Evolutionary conservation across 2,888 invertebrate genomes (phyloP).

Genomic region (Chorisops tibialis): DNA sequence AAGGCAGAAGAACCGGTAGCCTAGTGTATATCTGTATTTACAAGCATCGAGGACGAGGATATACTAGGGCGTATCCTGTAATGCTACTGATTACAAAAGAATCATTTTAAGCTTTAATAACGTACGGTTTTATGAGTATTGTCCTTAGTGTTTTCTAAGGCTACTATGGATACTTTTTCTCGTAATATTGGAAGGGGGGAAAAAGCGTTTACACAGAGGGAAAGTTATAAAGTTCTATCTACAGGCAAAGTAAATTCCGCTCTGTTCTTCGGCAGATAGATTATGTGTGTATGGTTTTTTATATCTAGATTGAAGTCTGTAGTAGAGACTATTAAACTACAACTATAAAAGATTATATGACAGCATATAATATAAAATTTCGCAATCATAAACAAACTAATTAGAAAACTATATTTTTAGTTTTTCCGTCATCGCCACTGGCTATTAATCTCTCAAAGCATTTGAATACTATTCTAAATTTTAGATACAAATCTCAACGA

Average conservation of each 20-base stretch:
- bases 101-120: slow-evolving; percentile 30
- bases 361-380: no score
- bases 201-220: background rate
- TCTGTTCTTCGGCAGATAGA: no score
- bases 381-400: no score
- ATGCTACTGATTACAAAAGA: slow-evolving; percentile 19
- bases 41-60: background rate
- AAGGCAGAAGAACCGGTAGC: slow-evolving; percentile 6
- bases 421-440: no score
- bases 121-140: slow-evolving; percentile 28
- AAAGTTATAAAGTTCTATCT: background rate
- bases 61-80: background rate
- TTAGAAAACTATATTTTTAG: no score
- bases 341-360: no score
- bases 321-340: no score
- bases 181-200: background rate
- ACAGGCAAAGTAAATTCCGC: background rate
- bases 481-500: no score
- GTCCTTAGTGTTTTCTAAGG: slow-evolving; percentile 14
- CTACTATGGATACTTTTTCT: background rate
- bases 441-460: no score
- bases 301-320: no score
- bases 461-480: no score
- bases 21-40: slow-evolving; percentile 17
- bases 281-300: no score